Evolutionary conservation across 1,140 invertebrate species (phyloP).

Genomic region (Eueides isabella): DNA sequence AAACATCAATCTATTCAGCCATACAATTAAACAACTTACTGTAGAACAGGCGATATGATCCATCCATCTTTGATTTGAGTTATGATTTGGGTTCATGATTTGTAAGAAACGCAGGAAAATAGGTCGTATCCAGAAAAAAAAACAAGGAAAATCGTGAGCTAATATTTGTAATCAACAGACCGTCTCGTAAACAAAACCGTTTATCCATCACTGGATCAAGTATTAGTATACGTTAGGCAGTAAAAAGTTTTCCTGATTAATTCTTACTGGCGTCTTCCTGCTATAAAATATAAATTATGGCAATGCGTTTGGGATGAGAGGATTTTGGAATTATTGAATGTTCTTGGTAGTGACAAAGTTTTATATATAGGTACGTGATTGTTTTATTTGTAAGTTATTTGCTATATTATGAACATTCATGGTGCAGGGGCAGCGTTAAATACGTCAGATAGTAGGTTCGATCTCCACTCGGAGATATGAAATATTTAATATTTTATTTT

Average conservation of each 20-base stretch:
- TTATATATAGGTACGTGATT: neutral
- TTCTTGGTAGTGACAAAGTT: neutral
- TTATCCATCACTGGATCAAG: conserved; percentile 30
- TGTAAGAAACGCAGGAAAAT: conserved; percentile 27
- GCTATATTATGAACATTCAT: neutral
- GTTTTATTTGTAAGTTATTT: neutral
- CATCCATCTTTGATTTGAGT: conserved; percentile 36
- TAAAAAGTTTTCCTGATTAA: conserved; percentile 40
- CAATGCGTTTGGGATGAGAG: conserved; percentile 1
- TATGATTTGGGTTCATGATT: conserved; percentile 33
- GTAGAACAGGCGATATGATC: conserved; percentile 18
- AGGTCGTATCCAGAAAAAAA: conserved; percentile 30
- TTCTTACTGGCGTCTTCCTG: conserved; percentile 29
- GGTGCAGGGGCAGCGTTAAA: too few relatives aligned
- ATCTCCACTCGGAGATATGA: too few relatives aligned
- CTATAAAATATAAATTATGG: conserved; percentile 29
- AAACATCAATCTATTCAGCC: conserved; percentile 27
- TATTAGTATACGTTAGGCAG: conserved; percentile 31
- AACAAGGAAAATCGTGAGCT: conserved; percentile 34
- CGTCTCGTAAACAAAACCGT: conserved; percentile 37
- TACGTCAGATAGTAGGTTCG: too few relatives aligned
- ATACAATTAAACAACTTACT: conserved; percentile 29
- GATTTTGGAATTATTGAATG: neutral
- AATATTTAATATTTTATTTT: too few relatives aligned
- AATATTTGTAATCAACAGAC: conserved; percentile 40